These are phyloP conservation scores for Plagiodera versicolora DNA, from an alignment of 2,888 invertebrate species.

Conservation along the genomic window DNA sequence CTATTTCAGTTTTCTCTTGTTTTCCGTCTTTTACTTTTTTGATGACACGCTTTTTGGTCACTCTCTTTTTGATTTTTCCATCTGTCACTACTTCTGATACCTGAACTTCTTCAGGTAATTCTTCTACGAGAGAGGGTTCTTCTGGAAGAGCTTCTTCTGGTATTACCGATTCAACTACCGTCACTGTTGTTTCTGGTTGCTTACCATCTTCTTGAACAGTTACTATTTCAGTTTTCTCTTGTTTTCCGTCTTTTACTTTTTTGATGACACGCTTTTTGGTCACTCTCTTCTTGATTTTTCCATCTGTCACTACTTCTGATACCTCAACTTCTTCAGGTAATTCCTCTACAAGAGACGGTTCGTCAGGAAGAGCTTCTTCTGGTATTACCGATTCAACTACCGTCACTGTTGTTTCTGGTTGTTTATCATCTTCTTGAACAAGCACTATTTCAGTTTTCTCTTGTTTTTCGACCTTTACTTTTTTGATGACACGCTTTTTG, in stretches of 20 bases:
- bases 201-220: conserved; percentile 50
- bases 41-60: conserved; percentile 49
- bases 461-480: conserved; percentile 46
- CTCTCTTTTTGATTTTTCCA: conserved; percentile 28
- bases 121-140: conserved; percentile 50
- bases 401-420: conserved; percentile 39
- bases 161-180: conserved; percentile 48
- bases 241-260: conserved; percentile 41
- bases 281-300: conserved; percentile 40
- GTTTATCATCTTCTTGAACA: conserved; percentile 44
- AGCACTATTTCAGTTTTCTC: conserved; percentile 54
- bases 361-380: conserved; percentile 29
- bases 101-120: conserved; percentile 39
- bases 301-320: conserved; percentile 43
- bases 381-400: conserved; percentile 33
- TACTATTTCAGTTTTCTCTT: conserved; percentile 42
- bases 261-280: conserved; percentile 46
- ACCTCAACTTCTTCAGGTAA: conserved; percentile 37
- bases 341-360: conserved; percentile 20
- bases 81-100: conserved; percentile 39
- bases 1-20: conserved; percentile 47
- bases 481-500: conserved; percentile 53
- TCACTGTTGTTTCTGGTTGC: conserved; percentile 50
- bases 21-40: conserved; percentile 49
- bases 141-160: conserved; percentile 33